A percentile compares a stretch with the other conserved stretches of the same genome.
Evolutionary conservation across 2,113 vertebrate genomes (phyloP).

Genomic region (Callaeas wilsoni): DNA sequence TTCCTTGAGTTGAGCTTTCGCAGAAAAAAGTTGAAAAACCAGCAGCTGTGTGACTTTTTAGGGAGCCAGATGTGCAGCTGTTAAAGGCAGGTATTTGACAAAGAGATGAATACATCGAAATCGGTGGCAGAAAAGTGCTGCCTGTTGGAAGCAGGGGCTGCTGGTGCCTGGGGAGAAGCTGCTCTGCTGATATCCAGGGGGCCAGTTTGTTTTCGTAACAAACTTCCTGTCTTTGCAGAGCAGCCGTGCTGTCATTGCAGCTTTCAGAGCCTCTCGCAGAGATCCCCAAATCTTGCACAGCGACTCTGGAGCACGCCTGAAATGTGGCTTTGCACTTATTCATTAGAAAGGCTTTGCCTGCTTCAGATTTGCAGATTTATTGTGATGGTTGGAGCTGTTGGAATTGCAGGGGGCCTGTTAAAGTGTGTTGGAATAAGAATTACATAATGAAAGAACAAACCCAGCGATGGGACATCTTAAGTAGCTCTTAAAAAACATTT

Average conservation of each 20-base stretch:
- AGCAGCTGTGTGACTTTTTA: neutral
- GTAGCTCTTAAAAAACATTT: neutral
- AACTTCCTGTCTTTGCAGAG: conserved; percentile 70
- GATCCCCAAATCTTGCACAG: conserved; percentile 29
- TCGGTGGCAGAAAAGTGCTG: neutral
- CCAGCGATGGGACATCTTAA: neutral
- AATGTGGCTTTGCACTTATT: conserved; percentile 51
- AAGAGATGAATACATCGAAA: neutral
- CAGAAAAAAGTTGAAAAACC: neutral
- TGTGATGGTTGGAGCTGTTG: conserved; percentile 27
- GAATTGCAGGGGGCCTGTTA: conserved; percentile 20
- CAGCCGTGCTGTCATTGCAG: conserved; percentile 64
- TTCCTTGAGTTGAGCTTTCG: neutral
- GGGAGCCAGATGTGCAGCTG: neutral
- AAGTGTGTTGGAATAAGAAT: conserved; percentile 32
- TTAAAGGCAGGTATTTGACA: neutral
- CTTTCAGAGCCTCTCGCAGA: conserved; percentile 55
- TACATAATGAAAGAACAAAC: conserved; percentile 41
- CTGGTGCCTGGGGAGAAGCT: conserved; percentile 44
- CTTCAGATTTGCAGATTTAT: conserved; percentile 41
- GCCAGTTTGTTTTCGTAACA: conserved; percentile 65
- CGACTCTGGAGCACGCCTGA: conserved; percentile 34
- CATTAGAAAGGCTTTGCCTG: conserved; percentile 22
- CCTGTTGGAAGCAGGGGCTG: neutral
- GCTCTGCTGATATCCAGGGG: conserved; percentile 62